phyloP scores from a whole-genome alignment of 2,797 vertebrate genomes.

The Sebastes taczanowskii region DNA sequence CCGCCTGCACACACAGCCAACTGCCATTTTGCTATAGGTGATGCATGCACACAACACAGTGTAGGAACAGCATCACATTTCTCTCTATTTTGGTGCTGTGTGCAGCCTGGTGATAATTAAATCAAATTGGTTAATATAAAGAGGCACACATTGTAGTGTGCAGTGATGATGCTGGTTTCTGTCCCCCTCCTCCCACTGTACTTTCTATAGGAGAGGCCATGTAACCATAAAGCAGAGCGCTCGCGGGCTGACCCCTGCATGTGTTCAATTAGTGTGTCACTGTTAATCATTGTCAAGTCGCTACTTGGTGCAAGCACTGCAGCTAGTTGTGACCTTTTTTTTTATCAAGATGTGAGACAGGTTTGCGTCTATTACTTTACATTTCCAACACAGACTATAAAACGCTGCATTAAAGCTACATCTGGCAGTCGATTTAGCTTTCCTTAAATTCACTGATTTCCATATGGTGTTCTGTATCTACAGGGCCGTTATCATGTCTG shows the following conservation, averaged over 20 bases:
- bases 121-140: background rate
- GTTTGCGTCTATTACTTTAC: background rate
- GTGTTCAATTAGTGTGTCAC: constrained; percentile 65
- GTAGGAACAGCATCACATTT: background rate
- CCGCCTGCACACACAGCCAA: constrained; percentile 42
- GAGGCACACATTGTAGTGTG: background rate
- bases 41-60: background rate
- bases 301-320: constrained; percentile 19
- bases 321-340: constrained; percentile 43
- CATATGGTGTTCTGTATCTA: background rate
- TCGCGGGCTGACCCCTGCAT: constrained; percentile 42
- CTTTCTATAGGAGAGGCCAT: constrained; percentile 40
- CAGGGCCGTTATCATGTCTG: background rate
- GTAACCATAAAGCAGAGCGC: constrained; percentile 39
- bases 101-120: background rate
- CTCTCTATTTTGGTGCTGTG: background rate
- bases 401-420: background rate
- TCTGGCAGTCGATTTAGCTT: background rate
- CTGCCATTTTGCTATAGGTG: constrained; percentile 55
- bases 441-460: constrained; percentile 9
- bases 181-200: constrained; percentile 5
- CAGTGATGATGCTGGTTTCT: background rate
- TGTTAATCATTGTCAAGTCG: constrained; percentile 58
- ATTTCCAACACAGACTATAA: background rate
- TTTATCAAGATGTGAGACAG: background rate